Base-by-base conservation (phyloP, 2,888 invertebrate species). In the Drosophila paranaensis region DNA sequence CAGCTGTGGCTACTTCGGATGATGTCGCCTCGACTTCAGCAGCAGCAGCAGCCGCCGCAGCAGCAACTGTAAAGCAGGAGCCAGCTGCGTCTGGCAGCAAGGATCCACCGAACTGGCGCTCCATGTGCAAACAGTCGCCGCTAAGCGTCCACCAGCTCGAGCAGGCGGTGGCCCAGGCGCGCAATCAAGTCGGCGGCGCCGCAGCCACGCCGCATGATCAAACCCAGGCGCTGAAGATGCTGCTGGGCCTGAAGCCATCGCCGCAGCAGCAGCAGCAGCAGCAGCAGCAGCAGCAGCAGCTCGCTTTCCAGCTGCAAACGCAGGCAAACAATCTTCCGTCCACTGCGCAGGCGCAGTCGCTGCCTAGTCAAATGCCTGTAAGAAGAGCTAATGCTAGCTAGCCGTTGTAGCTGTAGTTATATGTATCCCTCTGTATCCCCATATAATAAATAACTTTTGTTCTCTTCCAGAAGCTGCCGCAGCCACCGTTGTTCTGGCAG, bases 401-500 rank as follows among this genome's bases (percentile, higher is more conserved):
- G 3, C 9, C 0, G 33, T 33, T 33, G 33, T 33, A 33, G 33
- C 33, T 33, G 20, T 20, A 20, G 20, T 2, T 20, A 20, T 20
- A 20, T 20, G 2, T 20, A 20, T 20, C 1, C 2, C 20, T 20
- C 1, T 20, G 2, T 20, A 20, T 20, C 4, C 14, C 9, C 2
- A 10, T 2, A 25, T 14, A 45, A 27, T n/a, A 4, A 3, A 8
- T 2, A 9, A 4, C 6, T 11, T 25, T 6, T 2, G 20, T 6
- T 14, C 14, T n/a, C 2, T 13, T 42, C 13, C 33, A 87, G 82
- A 89, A 84, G 48, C 58, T 90, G 46, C 90, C 90, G 6, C 81
- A 88, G 61, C 90, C 90, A n/a, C 90, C 90, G 25, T 65, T 82
- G 6, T 81, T 77, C 57, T 90, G 90, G 90, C 74, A 71, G 8